Base-by-base conservation (phyloP, 2,797 vertebrate genomes). In the Rhyacichthys aspro region DNA sequence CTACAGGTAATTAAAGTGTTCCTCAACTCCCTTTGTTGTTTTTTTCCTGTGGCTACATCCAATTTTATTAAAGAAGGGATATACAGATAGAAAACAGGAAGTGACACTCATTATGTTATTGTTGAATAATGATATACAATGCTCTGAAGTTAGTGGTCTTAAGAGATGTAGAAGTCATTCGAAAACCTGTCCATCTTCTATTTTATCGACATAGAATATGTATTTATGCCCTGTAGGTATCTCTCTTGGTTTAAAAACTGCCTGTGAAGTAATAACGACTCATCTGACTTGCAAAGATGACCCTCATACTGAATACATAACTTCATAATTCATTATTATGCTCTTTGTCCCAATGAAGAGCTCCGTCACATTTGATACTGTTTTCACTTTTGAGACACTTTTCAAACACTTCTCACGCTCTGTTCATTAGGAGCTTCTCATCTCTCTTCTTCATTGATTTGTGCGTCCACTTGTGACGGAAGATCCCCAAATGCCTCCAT, bases 151-250 rank as follows among this genome's bases (percentile, higher is more conserved):
- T 58, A 17, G 23, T 52, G 36, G 37, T 43, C 45, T 47, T 44
- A 39, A 60, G 58, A 66, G 52, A 71, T 69, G 66, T 61, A 61
- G 11, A n/a, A 52, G 32, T 69, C 23, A 63, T 77, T 66, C 68
- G 8, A 44, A 28, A 38, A 61, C 37, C 3, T 10, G 58, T 45
- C 39, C 12, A 34, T 59, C 41, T 59, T 58, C 33, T 55, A 28
- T 61, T 55, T 52, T 52, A 55, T 52, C 39, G 46, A 28, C 32
- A 70, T 45, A 67, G 58, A 70, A 55, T 74, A 75, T 73, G 54
- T 16, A 74, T 70, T 19, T 42, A 28, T 79, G 42, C 55, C 55
- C 59, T 60, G 16, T 47, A 58, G 61, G 42, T 45, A 67, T 62
- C 16, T 58, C 41, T 16, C 34, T 64, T 46, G 34, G 52, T 43